Base-by-base conservation (phyloP, 2,113 vertebrate genomes). In the Pteronura brasiliensis region DNA sequence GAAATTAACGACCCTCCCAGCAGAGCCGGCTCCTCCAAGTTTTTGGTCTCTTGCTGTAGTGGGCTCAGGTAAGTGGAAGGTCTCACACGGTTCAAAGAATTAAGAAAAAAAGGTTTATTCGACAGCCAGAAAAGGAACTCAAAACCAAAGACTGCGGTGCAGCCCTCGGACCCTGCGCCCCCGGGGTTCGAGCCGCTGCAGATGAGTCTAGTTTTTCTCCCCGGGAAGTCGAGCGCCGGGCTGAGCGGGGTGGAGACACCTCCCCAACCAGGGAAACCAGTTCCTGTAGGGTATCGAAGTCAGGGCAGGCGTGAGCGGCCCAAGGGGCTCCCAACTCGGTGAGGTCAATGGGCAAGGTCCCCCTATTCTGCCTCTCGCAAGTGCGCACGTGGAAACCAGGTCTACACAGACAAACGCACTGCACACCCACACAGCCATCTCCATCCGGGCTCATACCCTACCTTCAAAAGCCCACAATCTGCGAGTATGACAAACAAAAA, bases 181-280 rank as follows among this genome's bases (percentile, higher is more conserved):
- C 47, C 72, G 7, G 1, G 29, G 34, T 55, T 71, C 3, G 15
- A 52, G 47, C 34, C 7, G 23, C 77, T 1, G 36, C 27, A 29
- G 27, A 17, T 6, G 44, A 44, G 52, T 52, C 69, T 21, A 31
- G 61, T 18, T 6, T 67, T 79, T 36, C 7, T 25, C 47, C 83
- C 4, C 21, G 34, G 36, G 9, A 69, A 61, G n/a, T 7, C 0
- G n/a, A 67, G 36, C 21, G 69, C 72, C 47, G 17, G 74, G 31
- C 1, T 34, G 61, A 67, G 10, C 42, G 0, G 72, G 44, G 57
- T 81, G 80, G 87, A 55, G 6, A 44, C 47, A 72, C 52, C 31
- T 88, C 72, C 39, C 44, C n/a, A 90, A 88, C 79, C 90, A 17
- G 90, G 83, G 83, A 93, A 95, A 77, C 95, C 39, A 36, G 87